Conservation (phyloP, 2,797 vertebrate species). For the Smutsia gigantea region DNA sequence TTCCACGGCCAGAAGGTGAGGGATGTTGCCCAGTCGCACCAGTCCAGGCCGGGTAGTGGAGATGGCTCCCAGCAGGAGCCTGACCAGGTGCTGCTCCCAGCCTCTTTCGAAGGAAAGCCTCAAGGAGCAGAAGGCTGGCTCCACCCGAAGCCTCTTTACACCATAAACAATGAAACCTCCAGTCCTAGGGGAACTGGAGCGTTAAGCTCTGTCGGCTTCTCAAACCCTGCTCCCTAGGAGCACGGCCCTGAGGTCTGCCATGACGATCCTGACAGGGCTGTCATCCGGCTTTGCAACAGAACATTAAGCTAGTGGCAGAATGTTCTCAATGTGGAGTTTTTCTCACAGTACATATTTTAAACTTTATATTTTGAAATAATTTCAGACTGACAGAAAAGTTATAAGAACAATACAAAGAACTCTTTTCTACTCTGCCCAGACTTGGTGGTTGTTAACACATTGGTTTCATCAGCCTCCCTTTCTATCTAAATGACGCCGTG, state of each 20-base stretch:
- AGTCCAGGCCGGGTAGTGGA: background rate
- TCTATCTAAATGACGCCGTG: rapidly evolving
- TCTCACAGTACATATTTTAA: background rate
- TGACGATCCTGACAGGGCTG: rapidly evolving
- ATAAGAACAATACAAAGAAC: background rate
- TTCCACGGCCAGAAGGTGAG: no score
- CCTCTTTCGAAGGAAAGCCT: background rate
- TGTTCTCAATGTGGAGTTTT: background rate
- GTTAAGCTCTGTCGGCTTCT: background rate
- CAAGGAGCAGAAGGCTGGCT: background rate
- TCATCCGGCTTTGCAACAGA: background rate
- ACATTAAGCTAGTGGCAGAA: background rate
- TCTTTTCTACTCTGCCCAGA: background rate
- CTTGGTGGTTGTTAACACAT: rapidly evolving
- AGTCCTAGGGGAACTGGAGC: rapidly evolving
- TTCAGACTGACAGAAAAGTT: background rate
- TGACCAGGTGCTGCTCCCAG: rapidly evolving
- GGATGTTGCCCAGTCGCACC: background rate
- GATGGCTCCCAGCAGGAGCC: background rate
- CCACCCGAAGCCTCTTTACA: background rate
- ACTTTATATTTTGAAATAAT: background rate
- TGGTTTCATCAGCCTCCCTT: background rate
- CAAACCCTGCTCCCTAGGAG: background rate
- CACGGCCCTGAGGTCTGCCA: background rate
- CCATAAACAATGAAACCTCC: background rate